phyloP scores from a whole-genome alignment of 2,113 vertebrate species.

The Thymallus thymallus region DNA sequence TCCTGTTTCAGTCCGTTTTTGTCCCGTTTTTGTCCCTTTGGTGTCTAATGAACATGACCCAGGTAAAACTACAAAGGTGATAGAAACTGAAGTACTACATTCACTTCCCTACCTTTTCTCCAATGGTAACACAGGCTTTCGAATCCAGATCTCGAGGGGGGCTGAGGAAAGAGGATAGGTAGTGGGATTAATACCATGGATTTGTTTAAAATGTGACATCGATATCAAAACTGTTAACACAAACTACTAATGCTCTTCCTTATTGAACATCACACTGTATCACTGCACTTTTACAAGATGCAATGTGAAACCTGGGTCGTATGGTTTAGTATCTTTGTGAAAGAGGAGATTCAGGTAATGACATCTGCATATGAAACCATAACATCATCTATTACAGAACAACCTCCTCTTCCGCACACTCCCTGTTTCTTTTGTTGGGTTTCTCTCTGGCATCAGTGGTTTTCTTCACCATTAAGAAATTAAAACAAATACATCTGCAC shows the following conservation, averaged over 20 bases:
- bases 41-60: too few relatives aligned
- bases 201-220: too few relatives aligned
- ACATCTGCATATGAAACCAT: not conserved
- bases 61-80: too few relatives aligned
- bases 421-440: too few relatives aligned
- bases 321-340: not conserved
- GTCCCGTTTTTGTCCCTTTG: too few relatives aligned
- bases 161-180: constrained; percentile 62
- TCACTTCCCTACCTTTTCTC: constrained; percentile 82
- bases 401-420: not conserved
- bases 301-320: not conserved
- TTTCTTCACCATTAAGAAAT: too few relatives aligned
- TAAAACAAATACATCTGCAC: not conserved
- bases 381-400: not conserved
- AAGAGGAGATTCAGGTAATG: not conserved
- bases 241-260: too few relatives aligned
- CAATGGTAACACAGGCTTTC: constrained; percentile 93
- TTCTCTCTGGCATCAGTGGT: too few relatives aligned
- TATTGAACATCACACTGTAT: too few relatives aligned
- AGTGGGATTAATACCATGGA: too few relatives aligned
- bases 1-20: not conserved
- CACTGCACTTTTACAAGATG: not conserved
- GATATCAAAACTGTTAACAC: too few relatives aligned
- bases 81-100: too few relatives aligned
- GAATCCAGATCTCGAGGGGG: constrained; percentile 95